Conservation (phyloP, 53 echinoderm and acorn worm species). For the Paracentrotus lividus region DNA sequence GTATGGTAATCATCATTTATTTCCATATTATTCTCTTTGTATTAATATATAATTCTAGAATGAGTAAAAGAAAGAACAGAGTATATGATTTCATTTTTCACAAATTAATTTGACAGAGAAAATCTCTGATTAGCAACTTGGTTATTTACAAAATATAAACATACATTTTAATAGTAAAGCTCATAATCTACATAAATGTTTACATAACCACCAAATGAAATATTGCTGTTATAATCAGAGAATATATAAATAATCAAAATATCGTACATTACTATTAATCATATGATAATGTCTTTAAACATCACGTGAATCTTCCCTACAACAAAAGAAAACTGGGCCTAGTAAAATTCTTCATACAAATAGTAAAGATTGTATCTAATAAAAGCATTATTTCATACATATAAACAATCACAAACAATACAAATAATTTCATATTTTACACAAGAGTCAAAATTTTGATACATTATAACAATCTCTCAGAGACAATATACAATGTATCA, state of each 20-base stretch:
- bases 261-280: background rate
- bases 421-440: background rate
- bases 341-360: background rate
- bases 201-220: background rate
- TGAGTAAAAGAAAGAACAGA: slow-evolving; percentile 47
- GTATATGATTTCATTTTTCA: background rate
- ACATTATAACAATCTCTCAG: background rate
- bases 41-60: background rate
- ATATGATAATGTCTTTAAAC: background rate
- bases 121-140: background rate
- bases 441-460: background rate
- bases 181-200: slow-evolving; percentile 1
- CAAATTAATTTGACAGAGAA: background rate
- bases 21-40: background rate
- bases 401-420: too few relatives aligned
- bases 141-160: background rate
- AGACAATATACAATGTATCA: background rate
- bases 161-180: background rate
- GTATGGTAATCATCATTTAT: background rate
- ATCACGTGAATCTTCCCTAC: background rate
- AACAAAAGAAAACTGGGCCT: background rate
- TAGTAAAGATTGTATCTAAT: slow-evolving; percentile 4
- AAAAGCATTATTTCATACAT: slow-evolving; percentile 1
- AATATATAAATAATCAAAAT: slow-evolving; percentile 5
- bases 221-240: background rate